Evolutionary conservation across 2,888 invertebrate genomes (phyloP).

Genomic region (Caenorhabditis sulstoni): DNA sequence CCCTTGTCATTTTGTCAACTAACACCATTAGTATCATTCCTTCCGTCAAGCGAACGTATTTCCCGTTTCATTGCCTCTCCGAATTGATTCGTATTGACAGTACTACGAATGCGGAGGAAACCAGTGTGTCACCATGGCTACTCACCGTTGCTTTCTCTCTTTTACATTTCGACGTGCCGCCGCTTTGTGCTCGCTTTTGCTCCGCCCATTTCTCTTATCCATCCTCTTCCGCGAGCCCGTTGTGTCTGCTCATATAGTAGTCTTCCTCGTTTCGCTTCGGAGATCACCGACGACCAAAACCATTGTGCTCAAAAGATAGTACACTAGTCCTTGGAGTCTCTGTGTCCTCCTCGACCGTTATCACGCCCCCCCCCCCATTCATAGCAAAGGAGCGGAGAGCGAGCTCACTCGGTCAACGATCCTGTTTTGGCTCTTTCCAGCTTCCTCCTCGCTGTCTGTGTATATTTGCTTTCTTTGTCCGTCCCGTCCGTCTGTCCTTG

Average conservation of each 20-base stretch:
- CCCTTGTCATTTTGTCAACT: slow-evolving; percentile 13
- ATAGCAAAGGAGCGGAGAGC: slow-evolving; percentile 15
- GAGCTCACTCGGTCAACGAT: slow-evolving; percentile 53
- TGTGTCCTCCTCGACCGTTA: slow-evolving; percentile 18
- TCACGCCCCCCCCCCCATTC: slow-evolving; percentile 43
- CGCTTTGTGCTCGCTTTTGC: not conserved
- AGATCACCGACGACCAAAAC: slow-evolving; percentile 11
- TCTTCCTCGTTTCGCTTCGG: not conserved
- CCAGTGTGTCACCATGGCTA: slow-evolving; percentile 24
- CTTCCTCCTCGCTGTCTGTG: slow-evolving; percentile 32
- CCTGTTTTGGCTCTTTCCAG: slow-evolving; percentile 49
- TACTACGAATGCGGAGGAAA: not conserved
- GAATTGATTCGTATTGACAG: slow-evolving; percentile 3
- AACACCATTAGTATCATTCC: no score
- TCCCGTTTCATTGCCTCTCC: not conserved
- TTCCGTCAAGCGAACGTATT: not conserved
- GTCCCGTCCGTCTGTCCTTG: slow-evolving; percentile 12
- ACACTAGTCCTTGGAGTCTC: slow-evolving; percentile 4
- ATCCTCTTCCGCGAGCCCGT: not conserved
- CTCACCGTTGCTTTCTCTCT: no score
- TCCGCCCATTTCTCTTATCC: not conserved
- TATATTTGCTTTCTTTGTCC: slow-evolving; percentile 52
- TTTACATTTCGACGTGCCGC: slow-evolving; percentile 2
- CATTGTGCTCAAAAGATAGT: slow-evolving; percentile 28
- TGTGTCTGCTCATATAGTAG: not conserved